Evolutionary conservation across 2,888 invertebrate species (phyloP), one percentile per base, ranked within the genome.

Genomic region (Heteromurus nitidus): DNA sequence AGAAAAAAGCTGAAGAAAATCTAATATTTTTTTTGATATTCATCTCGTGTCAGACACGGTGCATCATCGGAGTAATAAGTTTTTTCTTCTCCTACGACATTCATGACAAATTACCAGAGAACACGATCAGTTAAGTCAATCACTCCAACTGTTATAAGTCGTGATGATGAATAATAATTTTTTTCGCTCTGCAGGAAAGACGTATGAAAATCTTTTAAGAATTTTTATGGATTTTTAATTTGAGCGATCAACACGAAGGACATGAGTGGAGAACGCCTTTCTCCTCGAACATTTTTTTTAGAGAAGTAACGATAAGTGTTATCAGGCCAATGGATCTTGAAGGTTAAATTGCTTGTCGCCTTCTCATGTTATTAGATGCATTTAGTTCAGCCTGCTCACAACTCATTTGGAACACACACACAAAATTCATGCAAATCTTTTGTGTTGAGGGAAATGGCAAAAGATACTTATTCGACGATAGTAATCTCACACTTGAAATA

Each of bases 221-320:
- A 67, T 18, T 68, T 76, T 77, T 77, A 77, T 69, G 69, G 20
- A 36, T 18, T 77, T 77, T 77, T 77, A 77, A 77, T 77, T 77
- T 69, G 77, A 75, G 42, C 62, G 42, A 69, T 69, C 77, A 77
- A 62, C 77, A 69, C 55, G 9, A 58, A 36, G 11, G 9, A 36
- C 36, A 36, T 13, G n/a, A n/a, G n/a, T n/a, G n/a, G n/a, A n/a
- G n/a, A n/a, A n/a, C n/a, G n/a, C n/a, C n/a, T n/a, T n/a, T 36
- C 36, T 9, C 36, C 5, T 13, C 7, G 13, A 13, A 36, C 36
- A 36, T 36, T 9, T 9, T 13, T 13, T 36, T 36, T 36, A 9
- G 13, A 13, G 5, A 36, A 36, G 13, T 36, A 5, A 36, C 13
- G 36, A 36, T 9, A 36, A 36, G 5, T 9, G 13, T 9, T 9